A percentile compares a stretch with the other conserved stretches of the same genome.
Conservation (phyloP, 2,888 invertebrate species). For the Lobophora halterata region DNA sequence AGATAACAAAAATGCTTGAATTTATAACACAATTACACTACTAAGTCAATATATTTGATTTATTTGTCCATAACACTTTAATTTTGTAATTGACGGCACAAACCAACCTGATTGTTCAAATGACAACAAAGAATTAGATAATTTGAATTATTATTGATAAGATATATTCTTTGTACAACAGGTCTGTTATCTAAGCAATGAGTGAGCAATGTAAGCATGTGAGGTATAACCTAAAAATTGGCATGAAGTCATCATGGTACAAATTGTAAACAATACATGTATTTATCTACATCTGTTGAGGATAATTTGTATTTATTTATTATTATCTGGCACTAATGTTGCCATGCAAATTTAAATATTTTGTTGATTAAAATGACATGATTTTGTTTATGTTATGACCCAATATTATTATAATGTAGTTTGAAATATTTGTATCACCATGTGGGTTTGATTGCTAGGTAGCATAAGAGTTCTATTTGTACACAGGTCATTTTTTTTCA, state of each 20-base stretch:
- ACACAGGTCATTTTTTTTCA: no score
- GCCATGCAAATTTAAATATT: no score
- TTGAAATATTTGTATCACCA: no score
- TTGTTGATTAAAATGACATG: no score
- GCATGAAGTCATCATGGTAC: conserved; percentile 1
- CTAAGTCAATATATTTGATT: neutral
- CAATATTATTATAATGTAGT: no score
- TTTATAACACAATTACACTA: conserved; percentile 4
- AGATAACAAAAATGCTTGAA: neutral
- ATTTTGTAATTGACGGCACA: conserved; percentile 10
- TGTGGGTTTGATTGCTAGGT: no score
- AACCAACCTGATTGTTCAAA: conserved; percentile 25
- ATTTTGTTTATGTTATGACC: no score
- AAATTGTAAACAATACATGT: neutral
- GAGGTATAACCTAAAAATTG: conserved; percentile 24
- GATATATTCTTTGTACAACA: conserved; percentile 9
- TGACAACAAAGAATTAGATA: conserved; percentile 13
- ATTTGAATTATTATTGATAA: conserved; percentile 15
- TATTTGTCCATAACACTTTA: conserved; percentile 6
- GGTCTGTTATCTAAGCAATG: no score
- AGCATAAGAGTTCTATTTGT: no score
- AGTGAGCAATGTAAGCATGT: conserved; percentile 25
- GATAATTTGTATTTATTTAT: no score
- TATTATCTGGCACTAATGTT: no score
- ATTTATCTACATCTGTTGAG: no score